A percentile compares a stretch with the other conserved stretches of the same genome.
phyloP scores from a whole-genome alignment of 2,888 invertebrate genomes.

The Yponomeuta plumbellus region DNA sequence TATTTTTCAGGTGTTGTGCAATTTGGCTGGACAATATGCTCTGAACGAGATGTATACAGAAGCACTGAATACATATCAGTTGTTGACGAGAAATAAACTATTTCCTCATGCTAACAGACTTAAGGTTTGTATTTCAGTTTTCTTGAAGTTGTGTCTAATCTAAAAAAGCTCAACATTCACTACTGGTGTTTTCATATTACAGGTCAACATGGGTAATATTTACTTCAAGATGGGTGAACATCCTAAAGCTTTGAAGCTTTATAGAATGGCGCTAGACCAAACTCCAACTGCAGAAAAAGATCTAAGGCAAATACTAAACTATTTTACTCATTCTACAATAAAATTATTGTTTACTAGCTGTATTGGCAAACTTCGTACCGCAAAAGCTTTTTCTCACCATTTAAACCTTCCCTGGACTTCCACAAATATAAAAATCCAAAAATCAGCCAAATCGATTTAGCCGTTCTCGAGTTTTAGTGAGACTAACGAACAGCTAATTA shows the following conservation, averaged over 20 bases:
- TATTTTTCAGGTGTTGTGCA: constrained; percentile 88
- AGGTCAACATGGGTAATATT: constrained; percentile 97
- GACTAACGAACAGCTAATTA: too few relatives aligned
- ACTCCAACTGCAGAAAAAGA: constrained; percentile 95
- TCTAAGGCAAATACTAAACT: constrained; percentile 78
- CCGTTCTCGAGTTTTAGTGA: too few relatives aligned
- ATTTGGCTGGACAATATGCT: constrained; percentile 95
- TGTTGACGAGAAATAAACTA: constrained; percentile 94
- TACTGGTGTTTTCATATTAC: neutral
- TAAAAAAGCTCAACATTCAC: too few relatives aligned
- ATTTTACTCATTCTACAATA: too few relatives aligned
- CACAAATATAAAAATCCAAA: too few relatives aligned
- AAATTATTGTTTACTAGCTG: too few relatives aligned
- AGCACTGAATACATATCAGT: constrained; percentile 96
- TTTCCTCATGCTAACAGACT: constrained; percentile 95
- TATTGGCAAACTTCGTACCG: too few relatives aligned
- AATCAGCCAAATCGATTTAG: too few relatives aligned
- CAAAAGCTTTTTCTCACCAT: too few relatives aligned
- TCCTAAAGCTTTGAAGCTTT: constrained; percentile 97
- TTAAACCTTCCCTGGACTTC: too few relatives aligned
- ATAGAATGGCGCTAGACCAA: constrained; percentile 98
- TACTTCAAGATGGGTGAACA: constrained; percentile 96
- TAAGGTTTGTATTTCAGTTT: constrained; percentile 76
- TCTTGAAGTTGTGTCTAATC: too few relatives aligned
- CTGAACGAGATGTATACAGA: constrained; percentile 96